Base-by-base conservation (phyloP, 2,113 vertebrate genomes). In the Monopterus albus region DNA sequence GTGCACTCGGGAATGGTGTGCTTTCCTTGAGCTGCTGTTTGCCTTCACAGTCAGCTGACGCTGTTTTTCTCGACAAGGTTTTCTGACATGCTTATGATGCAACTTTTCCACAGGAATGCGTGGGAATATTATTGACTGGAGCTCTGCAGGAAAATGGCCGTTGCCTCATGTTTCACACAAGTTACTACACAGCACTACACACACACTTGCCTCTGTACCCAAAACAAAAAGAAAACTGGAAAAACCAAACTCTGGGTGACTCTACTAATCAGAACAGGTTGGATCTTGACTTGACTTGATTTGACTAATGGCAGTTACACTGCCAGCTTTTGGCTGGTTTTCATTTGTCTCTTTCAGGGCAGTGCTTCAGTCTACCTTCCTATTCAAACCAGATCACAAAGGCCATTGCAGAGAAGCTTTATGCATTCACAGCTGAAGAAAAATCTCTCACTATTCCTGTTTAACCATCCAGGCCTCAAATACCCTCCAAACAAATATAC, bases 221-320 rank as follows among this genome's bases (percentile, higher is more conserved):
- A 76, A 87, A 85, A 90, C 75, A 85, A 88, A 78, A 75, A 36
- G 33, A 7, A 86, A 90, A 87, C 87, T 66, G 81, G 81, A 86
- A 85, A 76, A 66, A 82, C 75, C 49, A n/a, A 83, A 35, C 14
- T 26, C 2, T 6, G n/a, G 5, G 6, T 35, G 20, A 46, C 11
- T 52, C 29, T 50, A 46, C 59, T 43, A 21, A 49, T 17, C 6
- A 31, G 55, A 78, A 42, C 83, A 85, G 58, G 81, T 82, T 59
- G 35, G 18, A 47, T 61, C 82, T 74, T 87, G 79, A 81, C 49
- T 74, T 21, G 15, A 25, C 47, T n/a, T n/a, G n/a, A 42, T n/a
- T n/a, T n/a, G 35, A 33, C 25, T 6, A 29, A 35, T 7, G 23
- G 69, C 80, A 4, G 23, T 72, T 73, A 42, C 33, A 29, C 18